Percentiles rank a stretch among this genome's conserved stretches.
phyloP scores from a whole-genome alignment of 2,888 invertebrate species.

The Glaucopsyche alexis region DNA sequence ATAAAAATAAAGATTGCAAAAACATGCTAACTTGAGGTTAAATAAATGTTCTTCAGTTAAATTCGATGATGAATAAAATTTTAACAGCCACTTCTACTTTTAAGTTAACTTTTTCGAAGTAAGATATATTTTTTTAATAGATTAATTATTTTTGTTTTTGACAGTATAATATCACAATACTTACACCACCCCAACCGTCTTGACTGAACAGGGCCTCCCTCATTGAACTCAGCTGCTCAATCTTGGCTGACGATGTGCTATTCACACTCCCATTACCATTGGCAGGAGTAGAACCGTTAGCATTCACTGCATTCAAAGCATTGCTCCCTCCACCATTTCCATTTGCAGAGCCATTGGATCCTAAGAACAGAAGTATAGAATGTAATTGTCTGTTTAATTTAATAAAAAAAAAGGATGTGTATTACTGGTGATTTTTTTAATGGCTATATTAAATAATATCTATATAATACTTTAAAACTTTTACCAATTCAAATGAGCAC shows the following conservation, averaged over 20 bases:
- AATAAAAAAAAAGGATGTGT: not conserved
- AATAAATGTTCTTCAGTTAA: not conserved
- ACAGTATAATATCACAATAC: slow-evolving; percentile 44
- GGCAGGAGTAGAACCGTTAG: slow-evolving; percentile 60
- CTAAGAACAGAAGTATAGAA: slow-evolving; percentile 44
- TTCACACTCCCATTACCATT: slow-evolving; percentile 74
- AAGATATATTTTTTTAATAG: not conserved
- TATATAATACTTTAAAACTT: too few relatives aligned
- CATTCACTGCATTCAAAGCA: slow-evolving; percentile 62
- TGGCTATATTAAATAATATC: too few relatives aligned
- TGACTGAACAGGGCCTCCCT: slow-evolving; percentile 94
- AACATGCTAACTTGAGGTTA: not conserved
- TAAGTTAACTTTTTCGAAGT: not conserved
- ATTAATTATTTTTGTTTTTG: not conserved
- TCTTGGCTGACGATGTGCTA: slow-evolving; percentile 86
- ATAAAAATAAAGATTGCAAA: not conserved
- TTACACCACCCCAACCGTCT: slow-evolving; percentile 96
- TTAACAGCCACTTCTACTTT: slow-evolving; percentile 4
- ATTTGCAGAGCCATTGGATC: slow-evolving; percentile 64
- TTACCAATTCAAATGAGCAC: not conserved
- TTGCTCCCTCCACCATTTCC: slow-evolving; percentile 72
- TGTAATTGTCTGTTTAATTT: not conserved
- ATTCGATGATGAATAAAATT: not conserved
- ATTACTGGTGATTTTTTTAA: not conserved
- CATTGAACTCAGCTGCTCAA: slow-evolving; percentile 94